Base-by-base conservation (phyloP, 1,140 invertebrate species). In the Pseudachorutes palmiensis region DNA sequence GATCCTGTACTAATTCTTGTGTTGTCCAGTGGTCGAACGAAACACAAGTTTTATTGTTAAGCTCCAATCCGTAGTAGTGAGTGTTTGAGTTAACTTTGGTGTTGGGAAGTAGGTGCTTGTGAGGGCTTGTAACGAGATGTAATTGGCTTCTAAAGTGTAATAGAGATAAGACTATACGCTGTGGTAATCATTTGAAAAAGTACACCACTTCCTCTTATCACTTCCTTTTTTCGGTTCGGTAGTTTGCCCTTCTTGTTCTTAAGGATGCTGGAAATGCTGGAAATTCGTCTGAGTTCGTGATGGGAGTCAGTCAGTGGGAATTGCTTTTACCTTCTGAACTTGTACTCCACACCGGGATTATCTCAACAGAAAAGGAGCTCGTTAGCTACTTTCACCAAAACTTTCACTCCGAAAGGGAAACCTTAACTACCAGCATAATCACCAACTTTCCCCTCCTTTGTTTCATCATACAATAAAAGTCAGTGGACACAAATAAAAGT, bases 101-200 rank as follows among this genome's bases (percentile, higher is more conserved):
- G 61, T 26, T 62, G 32, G 36, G 33, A 62, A 41, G 31, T 45
- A 19, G 36, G 69, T 68, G 51, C 51, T 5, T 5, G 3, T 55
- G 5, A 55, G 51, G 12, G 9, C 51, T 55, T 55, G 51, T 55
- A 14, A 55, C 14, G 68, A 62, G 63, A 41, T 69, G 67, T 72
- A 72, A 72, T 72, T 72, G 70, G 65, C 67, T 69, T 51, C 67
- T 69, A 72, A 55, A 72, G 67, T 72, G 67, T 64, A 64, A 55
- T 62, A 64, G 64, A 69, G 70, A 72, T 72, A 72, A 69, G 65
- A 60, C 60, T 62, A 58, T 16, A 65, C 24, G 36, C 29, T 31
- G 19, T 31, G 51, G 14, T 55, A 63, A 41, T 30, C 59, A 61
- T 61, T 61, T 33, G 28, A 61, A 61, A 33, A 61, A 61, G 14